phyloP scores from a whole-genome alignment of 2,113 vertebrate genomes.

The Megaceryle maxima region DNA sequence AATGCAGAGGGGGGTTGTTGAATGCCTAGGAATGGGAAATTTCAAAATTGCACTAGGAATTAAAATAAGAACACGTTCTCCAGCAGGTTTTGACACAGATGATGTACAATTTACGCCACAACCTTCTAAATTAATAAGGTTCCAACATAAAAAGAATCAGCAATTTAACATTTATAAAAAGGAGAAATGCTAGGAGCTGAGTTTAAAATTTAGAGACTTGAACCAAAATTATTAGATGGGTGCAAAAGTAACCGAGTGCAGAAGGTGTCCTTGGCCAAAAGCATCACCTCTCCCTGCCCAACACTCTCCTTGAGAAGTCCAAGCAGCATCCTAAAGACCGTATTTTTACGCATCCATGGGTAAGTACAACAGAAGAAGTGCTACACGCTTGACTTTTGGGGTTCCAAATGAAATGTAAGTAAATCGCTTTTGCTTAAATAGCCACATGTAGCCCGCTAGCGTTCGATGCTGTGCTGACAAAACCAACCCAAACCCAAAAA shows the following conservation, averaged over 20 bases:
- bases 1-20: not conserved
- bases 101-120: not conserved
- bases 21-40: not conserved
- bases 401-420: not conserved
- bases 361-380: not conserved
- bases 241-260: not conserved
- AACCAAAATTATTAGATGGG: not conserved
- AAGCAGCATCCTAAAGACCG: not conserved
- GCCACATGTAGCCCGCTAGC: not conserved
- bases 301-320: not conserved
- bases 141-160: not conserved
- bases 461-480: not conserved
- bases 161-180: not conserved
- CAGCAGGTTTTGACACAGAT: not conserved
- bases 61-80: not conserved
- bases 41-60: not conserved
- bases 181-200: not conserved
- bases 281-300: not conserved
- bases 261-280: constrained; percentile 9
- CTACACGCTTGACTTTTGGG: not conserved
- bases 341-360: not conserved
- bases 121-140: not conserved
- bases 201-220: not conserved
- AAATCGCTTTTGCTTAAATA: not conserved
- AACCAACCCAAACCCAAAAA: not conserved